Base-by-base conservation (phyloP, 53 echinoderm and acorn worm species). In the Glandiceps talaboti region DNA sequence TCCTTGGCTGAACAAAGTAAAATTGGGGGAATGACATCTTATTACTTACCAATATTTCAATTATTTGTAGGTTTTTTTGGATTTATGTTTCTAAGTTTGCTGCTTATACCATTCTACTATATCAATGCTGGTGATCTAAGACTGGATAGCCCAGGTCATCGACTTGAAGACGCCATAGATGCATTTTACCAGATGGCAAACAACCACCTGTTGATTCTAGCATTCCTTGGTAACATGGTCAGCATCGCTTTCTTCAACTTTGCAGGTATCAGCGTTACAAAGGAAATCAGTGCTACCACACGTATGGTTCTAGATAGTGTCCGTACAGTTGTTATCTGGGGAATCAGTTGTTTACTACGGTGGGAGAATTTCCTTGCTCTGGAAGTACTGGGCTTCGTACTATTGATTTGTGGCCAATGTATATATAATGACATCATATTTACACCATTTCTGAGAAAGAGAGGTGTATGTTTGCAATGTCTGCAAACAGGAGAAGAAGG, bases 221-320 rank as follows among this genome's bases (percentile, higher is more conserved):
- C 89, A 27, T 86, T 86, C 29, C 27, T 91, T 1, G 87, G 87
- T 76, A 92, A 90, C 28, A 86, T 92, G 73, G 26, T 92, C 74
- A 90, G 90, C 75, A 92, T 92, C 77, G 92, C 92, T 14, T 92
- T 92, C 87, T 92, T 92, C 87, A 92, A 92, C 77, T 92, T 92
- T 85, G 85, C 92, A 12, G 92, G 92, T n/a, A 83, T 92, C 33
- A 92, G 92, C 74, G 92, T 92, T 27, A 92, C 92, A 14, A 87
- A 85, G 29, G 87, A 92, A 73, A 89, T 92, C 89, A 92, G 85
- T 79, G 92, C 92, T 76, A 92, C 92, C 81, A 92, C 92, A 1
- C 77, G 92, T 33, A 92, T 92, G 92, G 90, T 92, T n/a, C 75
- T 92, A 31, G 92, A 92, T 80, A 92, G 92, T 74, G 78, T 92